phyloP scores from a whole-genome alignment of 2,888 invertebrate species.

The Vanessa cardui region DNA sequence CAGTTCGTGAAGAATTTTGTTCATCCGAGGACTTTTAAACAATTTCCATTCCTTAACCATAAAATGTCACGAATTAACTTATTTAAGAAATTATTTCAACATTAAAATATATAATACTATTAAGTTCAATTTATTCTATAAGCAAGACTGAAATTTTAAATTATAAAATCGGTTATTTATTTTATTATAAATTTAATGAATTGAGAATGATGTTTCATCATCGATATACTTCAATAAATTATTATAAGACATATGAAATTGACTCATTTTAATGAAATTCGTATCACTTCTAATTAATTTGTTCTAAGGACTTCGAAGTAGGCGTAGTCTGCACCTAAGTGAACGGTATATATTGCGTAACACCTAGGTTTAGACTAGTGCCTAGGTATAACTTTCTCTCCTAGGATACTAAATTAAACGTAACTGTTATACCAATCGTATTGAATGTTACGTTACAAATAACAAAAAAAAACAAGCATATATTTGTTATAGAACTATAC shows the following conservation, averaged over 20 bases:
- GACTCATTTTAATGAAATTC: not conserved
- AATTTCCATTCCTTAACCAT: not conserved
- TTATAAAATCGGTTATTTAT: no score
- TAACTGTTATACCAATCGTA: not conserved
- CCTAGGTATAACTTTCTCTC: slow-evolving; percentile 3
- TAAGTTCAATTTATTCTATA: no score
- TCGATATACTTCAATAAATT: no score
- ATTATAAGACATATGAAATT: no score
- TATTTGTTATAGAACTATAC: no score
- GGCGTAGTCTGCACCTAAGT: slow-evolving; percentile 13
- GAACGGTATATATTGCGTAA: slow-evolving; percentile 26
- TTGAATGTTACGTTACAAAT: not conserved
- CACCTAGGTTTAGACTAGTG: not conserved
- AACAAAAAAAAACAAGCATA: no score
- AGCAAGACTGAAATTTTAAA: no score
- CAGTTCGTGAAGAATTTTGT: not conserved
- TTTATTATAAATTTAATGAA: no score
- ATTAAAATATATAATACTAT: no score
- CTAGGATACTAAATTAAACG: not conserved
- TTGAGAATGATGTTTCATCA: no score
- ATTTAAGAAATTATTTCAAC: no score
- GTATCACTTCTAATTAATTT: not conserved
- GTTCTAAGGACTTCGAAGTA: not conserved
- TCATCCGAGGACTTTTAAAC: not conserved
- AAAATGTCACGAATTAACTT: no score